These are phyloP conservation scores for Ellobium chinense DNA, from an alignment of 2,888 invertebrate species.

Conservation along the genomic window DNA sequence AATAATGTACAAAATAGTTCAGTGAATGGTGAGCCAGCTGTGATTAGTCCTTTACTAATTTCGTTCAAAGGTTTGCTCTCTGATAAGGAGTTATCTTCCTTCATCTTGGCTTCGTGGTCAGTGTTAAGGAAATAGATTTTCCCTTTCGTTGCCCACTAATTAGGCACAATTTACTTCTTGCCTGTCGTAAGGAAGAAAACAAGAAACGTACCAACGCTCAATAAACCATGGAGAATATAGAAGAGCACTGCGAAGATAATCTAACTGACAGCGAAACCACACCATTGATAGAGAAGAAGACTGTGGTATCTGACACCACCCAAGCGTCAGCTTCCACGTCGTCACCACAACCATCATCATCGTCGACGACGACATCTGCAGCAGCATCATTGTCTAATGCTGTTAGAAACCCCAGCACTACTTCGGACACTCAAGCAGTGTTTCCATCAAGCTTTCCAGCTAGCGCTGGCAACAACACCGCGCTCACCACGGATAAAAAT, in stretches of 20 bases:
- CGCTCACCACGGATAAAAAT: background rate
- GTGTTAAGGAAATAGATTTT: too few relatives aligned
- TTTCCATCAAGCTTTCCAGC: background rate
- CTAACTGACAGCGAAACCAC: conserved; percentile 1
- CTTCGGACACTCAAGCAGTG: background rate
- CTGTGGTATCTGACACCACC: background rate
- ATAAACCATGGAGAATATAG: conserved; percentile 37
- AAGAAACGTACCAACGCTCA: too few relatives aligned
- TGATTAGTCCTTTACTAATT: too few relatives aligned
- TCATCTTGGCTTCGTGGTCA: too few relatives aligned
- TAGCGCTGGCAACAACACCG: background rate
- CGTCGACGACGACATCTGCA: too few relatives aligned
- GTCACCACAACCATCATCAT: background rate
- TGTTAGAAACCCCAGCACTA: background rate
- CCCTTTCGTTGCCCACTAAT: too few relatives aligned
- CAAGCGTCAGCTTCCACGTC: background rate
- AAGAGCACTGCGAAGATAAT: conserved; percentile 34
- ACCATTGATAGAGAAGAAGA: background rate
- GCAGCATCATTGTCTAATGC: background rate
- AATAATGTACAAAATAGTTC: too few relatives aligned
- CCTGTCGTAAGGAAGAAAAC: too few relatives aligned
- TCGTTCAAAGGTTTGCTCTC: too few relatives aligned
- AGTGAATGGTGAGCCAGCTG: too few relatives aligned
- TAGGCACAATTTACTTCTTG: too few relatives aligned
- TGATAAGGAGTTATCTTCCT: too few relatives aligned